These are phyloP conservation scores for Bhutanitis thaidina DNA, from an alignment of 2,888 invertebrate species.

Conservation along the genomic window DNA sequence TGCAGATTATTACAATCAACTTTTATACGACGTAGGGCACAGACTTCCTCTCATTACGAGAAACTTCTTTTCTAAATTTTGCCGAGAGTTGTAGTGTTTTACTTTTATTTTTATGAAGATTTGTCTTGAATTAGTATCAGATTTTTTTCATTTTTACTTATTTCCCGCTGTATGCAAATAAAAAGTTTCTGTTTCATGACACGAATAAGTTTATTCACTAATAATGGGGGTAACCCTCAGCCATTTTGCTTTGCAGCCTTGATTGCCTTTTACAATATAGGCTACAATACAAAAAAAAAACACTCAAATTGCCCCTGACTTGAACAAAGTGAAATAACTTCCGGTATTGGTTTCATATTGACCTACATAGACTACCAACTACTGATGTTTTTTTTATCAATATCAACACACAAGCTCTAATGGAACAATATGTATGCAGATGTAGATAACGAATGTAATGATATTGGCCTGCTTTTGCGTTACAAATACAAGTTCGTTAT, in stretches of 20 bases:
- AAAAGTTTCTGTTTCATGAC: no score
- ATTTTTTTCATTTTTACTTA: no score
- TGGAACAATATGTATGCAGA: conserved; percentile 1
- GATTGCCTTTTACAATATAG: not conserved
- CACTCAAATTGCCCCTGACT: not conserved
- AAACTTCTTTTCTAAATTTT: no score
- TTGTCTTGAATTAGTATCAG: no score
- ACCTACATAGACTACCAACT: not conserved
- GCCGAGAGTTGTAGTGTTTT: no score
- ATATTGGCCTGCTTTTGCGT: not conserved
- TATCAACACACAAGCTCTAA: conserved; percentile 10
- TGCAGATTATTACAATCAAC: no score
- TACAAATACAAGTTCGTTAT: not conserved
- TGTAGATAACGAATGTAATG: not conserved
- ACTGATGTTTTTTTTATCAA: conserved; percentile 11
- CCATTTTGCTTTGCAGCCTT: not conserved
- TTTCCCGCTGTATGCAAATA: no score
- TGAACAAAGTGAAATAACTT: conserved; percentile 6
- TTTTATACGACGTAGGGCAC: no score
- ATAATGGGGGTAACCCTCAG: no score
- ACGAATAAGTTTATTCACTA: no score
- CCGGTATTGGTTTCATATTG: conserved; percentile 11
- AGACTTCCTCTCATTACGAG: no score
- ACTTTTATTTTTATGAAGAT: no score
- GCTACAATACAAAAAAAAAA: not conserved